phyloP scores from a whole-genome alignment of 1,140 invertebrate species.

The Chironomus striatipennis region DNA sequence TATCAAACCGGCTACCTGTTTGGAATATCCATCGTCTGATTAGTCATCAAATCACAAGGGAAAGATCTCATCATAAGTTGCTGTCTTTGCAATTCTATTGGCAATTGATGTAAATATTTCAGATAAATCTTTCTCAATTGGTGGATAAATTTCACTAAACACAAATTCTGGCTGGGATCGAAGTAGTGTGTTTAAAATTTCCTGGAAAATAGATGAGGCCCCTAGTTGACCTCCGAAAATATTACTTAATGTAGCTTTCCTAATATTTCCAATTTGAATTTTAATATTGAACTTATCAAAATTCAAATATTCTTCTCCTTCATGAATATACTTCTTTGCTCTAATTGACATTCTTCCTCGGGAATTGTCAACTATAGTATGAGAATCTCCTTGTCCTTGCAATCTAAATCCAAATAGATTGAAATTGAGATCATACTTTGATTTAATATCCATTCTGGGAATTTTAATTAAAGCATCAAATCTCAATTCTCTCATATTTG shows the following conservation, averaged over 20 bases:
- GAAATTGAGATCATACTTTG: not conserved
- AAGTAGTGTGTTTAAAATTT: not conserved
- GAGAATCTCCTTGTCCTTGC: not conserved
- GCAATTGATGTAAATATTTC: slow-evolving; percentile 7
- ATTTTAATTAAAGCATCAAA: not conserved
- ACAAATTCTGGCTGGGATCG: not conserved
- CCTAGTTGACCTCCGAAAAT: not conserved
- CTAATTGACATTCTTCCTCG: not conserved
- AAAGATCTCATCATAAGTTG: not conserved
- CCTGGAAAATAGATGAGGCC: not conserved
- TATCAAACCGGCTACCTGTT: not conserved
- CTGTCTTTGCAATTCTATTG: not conserved
- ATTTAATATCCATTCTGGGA: not conserved
- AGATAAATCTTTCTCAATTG: not conserved
- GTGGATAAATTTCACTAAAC: not conserved
- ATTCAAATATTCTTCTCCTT: not conserved
- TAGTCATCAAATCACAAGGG: not conserved
- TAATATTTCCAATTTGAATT: not conserved
- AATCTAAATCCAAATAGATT: not conserved
- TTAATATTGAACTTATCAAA: not conserved
- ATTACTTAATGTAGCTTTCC: not conserved
- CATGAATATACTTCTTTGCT: not conserved
- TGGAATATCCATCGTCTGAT: not conserved
- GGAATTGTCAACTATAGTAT: not conserved
- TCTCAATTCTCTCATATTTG: not conserved